phyloP scores from a whole-genome alignment of 2,113 vertebrate species.

The Capricornis sumatraensis region DNA sequence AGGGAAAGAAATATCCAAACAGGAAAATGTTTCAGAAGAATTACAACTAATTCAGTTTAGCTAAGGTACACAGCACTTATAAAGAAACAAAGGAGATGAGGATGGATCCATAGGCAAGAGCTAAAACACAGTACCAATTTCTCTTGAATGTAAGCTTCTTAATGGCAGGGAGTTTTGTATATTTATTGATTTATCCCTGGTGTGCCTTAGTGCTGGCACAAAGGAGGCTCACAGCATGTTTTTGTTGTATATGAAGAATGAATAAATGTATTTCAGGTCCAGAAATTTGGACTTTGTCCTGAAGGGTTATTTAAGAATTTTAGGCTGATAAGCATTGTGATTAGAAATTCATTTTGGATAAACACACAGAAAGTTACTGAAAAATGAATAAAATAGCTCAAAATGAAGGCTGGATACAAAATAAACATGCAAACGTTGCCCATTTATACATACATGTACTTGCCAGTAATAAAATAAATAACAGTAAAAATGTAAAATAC shows the following conservation, averaged over 20 bases:
- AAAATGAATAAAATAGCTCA: neutral
- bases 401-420: neutral
- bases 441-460: neutral
- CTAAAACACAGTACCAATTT: neutral
- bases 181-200: neutral
- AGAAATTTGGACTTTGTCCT: neutral
- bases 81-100: neutral
- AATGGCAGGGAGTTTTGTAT: neutral
- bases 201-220: neutral
- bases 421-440: neutral
- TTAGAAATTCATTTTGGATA: conserved; percentile 1
- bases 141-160: neutral
- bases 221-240: neutral
- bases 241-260: neutral
- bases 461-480: conserved; percentile 1
- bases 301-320: neutral
- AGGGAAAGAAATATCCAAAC: neutral
- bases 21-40: neutral
- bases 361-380: neutral
- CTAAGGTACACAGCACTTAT: neutral
- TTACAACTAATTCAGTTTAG: neutral
- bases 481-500: neutral
- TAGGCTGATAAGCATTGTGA: neutral
- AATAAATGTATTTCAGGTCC: neutral
- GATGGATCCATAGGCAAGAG: neutral